Base-by-base conservation (phyloP, 2,113 vertebrate species). In the Reinhardtius hippoglossoides region DNA sequence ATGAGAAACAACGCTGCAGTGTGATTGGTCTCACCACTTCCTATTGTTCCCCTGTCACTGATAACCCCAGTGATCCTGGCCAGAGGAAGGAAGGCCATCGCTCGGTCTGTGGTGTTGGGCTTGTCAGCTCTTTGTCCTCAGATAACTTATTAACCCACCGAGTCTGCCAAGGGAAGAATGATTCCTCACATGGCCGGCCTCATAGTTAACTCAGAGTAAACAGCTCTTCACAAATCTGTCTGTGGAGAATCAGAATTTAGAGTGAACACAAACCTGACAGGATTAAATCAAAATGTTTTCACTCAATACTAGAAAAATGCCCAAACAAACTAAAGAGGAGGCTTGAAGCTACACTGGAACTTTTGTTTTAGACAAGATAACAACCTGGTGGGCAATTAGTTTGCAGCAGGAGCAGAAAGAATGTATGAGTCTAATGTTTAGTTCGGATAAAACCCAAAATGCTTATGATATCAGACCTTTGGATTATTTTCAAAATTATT, bases 91-190 rank as follows among this genome's bases (percentile, higher is more conserved):
- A 92, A 88, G 80, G 84, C 86, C 85, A 76, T 80, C n/a, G 69
- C 78, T 91, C 56, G 70, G 88, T 89, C 84, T 90, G 87, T 79
- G 88, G 82, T 63, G 73, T 67, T 26, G 67, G 71, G 80, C 73
- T 88, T 80, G 89, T 91, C 93, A 81, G 82, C 70, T 84, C 87
- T 93, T 95, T 94, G 93, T 92, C 89, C 78, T 81, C 74, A 67
- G 79, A 90, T 93, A 93, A 95, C 89, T 94, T 90, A 95, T 95
- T 95, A 95, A 95, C 92, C 86, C 59, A 50, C 20, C 7, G n/a
- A 86, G 89, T 91, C 90, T 79, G 74, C 80, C 24, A 15, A 68
- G 83, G 61, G 78, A 88, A 91, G 89, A 92, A 93, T 87, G 86
- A 88, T 84, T 84, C 75, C 83, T 91, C 85, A 87, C 90, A 84